Evolutionary conservation across 2,888 invertebrate genomes (phyloP), one percentile per base, ranked within the genome.

Genomic region (Polia nebulosa): DNA sequence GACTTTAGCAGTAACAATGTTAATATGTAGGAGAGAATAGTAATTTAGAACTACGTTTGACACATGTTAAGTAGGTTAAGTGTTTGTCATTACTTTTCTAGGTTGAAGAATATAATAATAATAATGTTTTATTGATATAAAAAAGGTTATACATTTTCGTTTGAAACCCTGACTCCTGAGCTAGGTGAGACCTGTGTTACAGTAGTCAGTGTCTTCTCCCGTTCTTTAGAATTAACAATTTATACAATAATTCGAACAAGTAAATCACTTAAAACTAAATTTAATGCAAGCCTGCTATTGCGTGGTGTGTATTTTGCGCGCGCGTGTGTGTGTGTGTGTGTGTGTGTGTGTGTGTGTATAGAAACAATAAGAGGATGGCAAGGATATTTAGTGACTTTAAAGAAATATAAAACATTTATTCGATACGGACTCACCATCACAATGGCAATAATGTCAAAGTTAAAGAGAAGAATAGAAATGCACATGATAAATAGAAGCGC

Each of bases 41-140:
- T 55, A 47, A 49, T 53, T 47, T 27, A 32, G 34, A 39, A 47
- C 34, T 53, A 72, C 25, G 52, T 67, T 66, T 45, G 45, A 34
- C 15, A 47, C 17, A 41, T 34, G 36, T 55, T 17, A 20, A 76
- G 22, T 39, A 51, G 59, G 45, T 44, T 3, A 32, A 41, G 34
- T 34, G 22, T 22, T 47, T 57, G 41, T 71, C 34, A 58, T 47
- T 32, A 5, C 20, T 47, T 20, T 13, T 22, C 17, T 32, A 36
- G 1, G 17, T 29, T 20, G 11, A 17, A 22, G 29, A 36, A 51
- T 29, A n/a, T n/a, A n/a, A n/a, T n/a, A n/a, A n/a, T n/a, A n/a
- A n/a, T n/a, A n/a, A n/a, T n/a, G n/a, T n/a, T n/a, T n/a, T n/a
- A n/a, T n/a, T n/a, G n/a, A n/a, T n/a, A n/a, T n/a, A n/a, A n/a